phyloP scores from a whole-genome alignment of 1,140 invertebrate species.

The Heliconius melpomene region DNA sequence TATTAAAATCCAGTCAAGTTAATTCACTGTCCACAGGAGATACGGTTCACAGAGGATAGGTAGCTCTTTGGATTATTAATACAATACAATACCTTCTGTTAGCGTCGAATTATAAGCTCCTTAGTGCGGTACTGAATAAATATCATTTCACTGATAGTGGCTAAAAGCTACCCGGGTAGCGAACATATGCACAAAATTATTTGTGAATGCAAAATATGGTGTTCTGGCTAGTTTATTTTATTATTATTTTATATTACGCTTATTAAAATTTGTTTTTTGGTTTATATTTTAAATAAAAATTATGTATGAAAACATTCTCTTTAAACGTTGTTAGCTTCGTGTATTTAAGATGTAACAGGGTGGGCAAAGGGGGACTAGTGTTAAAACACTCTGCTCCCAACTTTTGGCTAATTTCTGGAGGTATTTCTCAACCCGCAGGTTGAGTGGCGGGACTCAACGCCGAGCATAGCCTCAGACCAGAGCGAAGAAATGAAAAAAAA shows the following conservation, averaged over 20 bases:
- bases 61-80: slow-evolving; percentile 74
- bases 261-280: too few species aligned
- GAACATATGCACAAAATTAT: not conserved
- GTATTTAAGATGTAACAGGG: too few species aligned
- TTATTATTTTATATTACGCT: not conserved
- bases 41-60: slow-evolving; percentile 58
- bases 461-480: too few species aligned
- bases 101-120: slow-evolving; percentile 73
- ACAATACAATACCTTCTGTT: slow-evolving; percentile 61
- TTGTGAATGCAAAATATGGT: not conserved
- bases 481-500: too few species aligned
- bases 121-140: slow-evolving; percentile 74
- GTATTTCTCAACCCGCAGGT: too few species aligned
- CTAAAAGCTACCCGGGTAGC: slow-evolving; percentile 1
- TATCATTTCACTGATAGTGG: slow-evolving; percentile 65
- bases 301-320: too few species aligned
- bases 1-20: slow-evolving; percentile 53
- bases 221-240: not conserved
- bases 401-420: too few species aligned
- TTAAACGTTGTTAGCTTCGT: too few species aligned
- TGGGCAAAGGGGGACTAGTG: too few species aligned
- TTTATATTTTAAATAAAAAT: too few species aligned
- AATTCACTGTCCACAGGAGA: slow-evolving; percentile 69
- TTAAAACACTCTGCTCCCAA: too few species aligned
- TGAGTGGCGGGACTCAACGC: too few species aligned